Percentiles rank a stretch among this genome's conserved stretches.
phyloP scores from a whole-genome alignment of 2,888 invertebrate species.

The Ptycholaimellus sp. region DNA sequence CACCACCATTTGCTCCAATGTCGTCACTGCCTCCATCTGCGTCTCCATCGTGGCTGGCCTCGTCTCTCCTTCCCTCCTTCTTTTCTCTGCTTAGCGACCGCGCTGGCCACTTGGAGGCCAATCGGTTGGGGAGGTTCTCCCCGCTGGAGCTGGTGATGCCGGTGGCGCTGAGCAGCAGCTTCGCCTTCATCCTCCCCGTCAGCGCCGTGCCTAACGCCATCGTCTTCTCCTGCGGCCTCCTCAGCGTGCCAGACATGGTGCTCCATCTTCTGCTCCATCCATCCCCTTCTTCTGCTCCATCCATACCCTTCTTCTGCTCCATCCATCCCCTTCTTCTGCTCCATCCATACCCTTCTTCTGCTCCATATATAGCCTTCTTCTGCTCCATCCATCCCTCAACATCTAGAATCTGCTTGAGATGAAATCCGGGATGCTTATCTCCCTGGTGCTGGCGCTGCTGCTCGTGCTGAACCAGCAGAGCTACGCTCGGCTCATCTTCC shows the following conservation, averaged over 20 bases:
- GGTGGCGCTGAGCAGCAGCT: constrained; percentile 61
- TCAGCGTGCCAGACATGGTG: constrained; percentile 28
- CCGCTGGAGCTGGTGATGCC: constrained; percentile 71
- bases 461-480: constrained; percentile 12
- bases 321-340: no score
- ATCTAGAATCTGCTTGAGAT: no score
- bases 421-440: constrained; percentile 10
- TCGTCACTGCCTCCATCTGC: constrained; percentile 65
- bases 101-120: no score
- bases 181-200: constrained; percentile 63
- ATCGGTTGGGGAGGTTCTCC: no score
- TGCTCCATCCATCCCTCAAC: no score
- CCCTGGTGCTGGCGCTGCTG: constrained; percentile 9
- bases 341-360: no score
- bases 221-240: constrained; percentile 40
- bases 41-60: constrained; percentile 53
- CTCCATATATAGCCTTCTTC: no score
- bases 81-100: constrained; percentile 28
- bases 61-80: constrained; percentile 14
- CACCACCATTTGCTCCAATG: constrained; percentile 71
- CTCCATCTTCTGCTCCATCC: no score
- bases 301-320: no score
- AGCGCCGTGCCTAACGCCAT: constrained; percentile 86
- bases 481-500: constrained; percentile 9
- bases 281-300: no score